Evolutionary conservation across 2,113 vertebrate species (phyloP), one percentile per base, ranked within the genome.

Genomic region (Tretioscincus oriximinensis): DNA sequence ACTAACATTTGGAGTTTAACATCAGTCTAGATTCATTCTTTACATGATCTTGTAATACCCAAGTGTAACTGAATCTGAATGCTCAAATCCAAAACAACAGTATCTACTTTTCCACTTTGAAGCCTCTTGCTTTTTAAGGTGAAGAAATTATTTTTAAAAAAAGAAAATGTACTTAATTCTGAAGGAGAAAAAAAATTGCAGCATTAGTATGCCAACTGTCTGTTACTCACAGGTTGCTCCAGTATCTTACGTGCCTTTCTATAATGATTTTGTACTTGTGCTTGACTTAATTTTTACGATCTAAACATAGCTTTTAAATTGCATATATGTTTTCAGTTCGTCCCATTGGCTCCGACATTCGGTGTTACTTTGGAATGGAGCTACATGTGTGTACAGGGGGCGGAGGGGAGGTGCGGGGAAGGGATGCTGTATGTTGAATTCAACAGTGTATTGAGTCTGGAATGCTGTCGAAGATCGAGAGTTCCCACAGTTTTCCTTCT

Each of bases 401-500:
- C n/a, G n/a, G n/a, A n/a, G n/a, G n/a, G n/a, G n/a, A n/a, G n/a
- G n/a, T n/a, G n/a, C n/a, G n/a, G n/a, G n/a, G n/a, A n/a, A n/a
- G 0, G 0, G 21, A 16, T n/a, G 22, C 77, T 1, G 74, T 77
- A 86, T 3, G 83, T 72, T 47, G 47, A 7, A 77, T 65, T 85
- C 82, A 80, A 82, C 65, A 45, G 41, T 16, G 24, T 29, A 54
- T 3, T 1, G 68, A 81, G 77, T 26, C 76, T 84, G 1, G 29
- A 2, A 77, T 80, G 76, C 83, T 20, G 1, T 28, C 66, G 22
- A 60, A 77, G 67, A 75, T 45, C 72, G 61, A 11, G 9, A 7
- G 54, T 89, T 91, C 90, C 81, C 91, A 90, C 20, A 22, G 74
- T 76, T 71, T 84, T 60, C 75, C 6, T 84, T 80, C 90, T 90